A percentile compares a stretch with the other conserved stretches of the same genome.
phyloP scores from a whole-genome alignment of 1,140 invertebrate genomes.

The Apis cerana region DNA sequence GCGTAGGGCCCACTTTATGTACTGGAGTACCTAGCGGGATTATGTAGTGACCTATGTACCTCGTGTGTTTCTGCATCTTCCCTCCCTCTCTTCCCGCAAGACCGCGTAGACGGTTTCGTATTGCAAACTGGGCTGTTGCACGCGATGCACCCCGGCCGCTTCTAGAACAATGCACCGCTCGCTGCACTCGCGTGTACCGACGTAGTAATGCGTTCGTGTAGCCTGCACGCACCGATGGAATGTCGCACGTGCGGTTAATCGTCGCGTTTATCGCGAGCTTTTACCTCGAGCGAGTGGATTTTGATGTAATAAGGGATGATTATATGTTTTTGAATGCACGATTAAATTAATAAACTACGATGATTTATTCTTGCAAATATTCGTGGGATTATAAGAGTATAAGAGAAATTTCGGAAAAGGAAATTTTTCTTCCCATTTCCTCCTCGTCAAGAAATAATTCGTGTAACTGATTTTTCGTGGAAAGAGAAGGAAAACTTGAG shows the following conservation, averaged over 20 bases:
- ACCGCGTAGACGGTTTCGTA: conserved; percentile 32
- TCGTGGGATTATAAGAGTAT: too few species aligned
- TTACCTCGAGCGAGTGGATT: not conserved
- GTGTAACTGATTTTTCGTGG: too few species aligned
- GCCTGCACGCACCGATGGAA: not conserved
- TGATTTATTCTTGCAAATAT: too few species aligned
- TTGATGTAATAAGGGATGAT: too few species aligned
- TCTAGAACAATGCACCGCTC: conserved; percentile 49
- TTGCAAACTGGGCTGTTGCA: conserved; percentile 61
- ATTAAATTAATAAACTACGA: too few species aligned
- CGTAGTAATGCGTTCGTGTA: not conserved
- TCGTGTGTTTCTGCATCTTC: conserved; percentile 29
- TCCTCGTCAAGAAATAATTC: too few species aligned
- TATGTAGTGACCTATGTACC: conserved; percentile 49
- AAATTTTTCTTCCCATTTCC: too few species aligned
- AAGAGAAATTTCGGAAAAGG: too few species aligned
- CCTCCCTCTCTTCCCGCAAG: not conserved
- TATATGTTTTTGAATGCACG: too few species aligned
- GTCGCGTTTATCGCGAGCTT: not conserved
- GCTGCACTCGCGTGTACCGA: conserved; percentile 14
- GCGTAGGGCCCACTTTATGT: conserved; percentile 34
- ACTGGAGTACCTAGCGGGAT: conserved; percentile 40
- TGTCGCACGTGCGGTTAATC: not conserved
- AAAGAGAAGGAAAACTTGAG: not conserved
- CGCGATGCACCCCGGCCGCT: conserved; percentile 58